phyloP scores from a whole-genome alignment of 2,888 invertebrate species.

The Cheiracanthium punctorium region DNA sequence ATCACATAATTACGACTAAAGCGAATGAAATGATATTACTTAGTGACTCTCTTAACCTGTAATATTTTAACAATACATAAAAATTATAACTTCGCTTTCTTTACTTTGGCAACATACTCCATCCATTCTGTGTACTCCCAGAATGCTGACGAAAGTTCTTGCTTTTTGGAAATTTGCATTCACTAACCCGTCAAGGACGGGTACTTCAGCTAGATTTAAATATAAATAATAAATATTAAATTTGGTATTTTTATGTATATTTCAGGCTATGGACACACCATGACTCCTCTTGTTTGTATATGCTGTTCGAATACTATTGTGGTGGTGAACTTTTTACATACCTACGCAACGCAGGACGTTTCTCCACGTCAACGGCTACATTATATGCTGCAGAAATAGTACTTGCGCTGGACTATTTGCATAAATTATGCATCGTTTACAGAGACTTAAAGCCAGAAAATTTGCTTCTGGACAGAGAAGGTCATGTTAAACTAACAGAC shows the following conservation, averaged over 20 bases:
- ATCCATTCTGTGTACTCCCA: too few relatives aligned
- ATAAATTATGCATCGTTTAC: slow-evolving; percentile 87
- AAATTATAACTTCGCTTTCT: too few relatives aligned
- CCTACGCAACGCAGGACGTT: slow-evolving; percentile 91
- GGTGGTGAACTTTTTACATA: slow-evolving; percentile 98
- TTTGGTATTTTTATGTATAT: slow-evolving; percentile 72
- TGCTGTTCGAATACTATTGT: slow-evolving; percentile 97
- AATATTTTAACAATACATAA: too few relatives aligned
- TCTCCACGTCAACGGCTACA: slow-evolving; percentile 85
- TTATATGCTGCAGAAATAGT: slow-evolving; percentile 97
- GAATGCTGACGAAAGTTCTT: too few relatives aligned
- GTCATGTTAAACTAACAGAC: slow-evolving; percentile 97
- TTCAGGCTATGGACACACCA: slow-evolving; percentile 93
- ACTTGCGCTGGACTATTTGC: slow-evolving; percentile 93
- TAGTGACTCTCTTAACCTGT: too few relatives aligned
- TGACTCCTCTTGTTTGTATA: slow-evolving; percentile 93
- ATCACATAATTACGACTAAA: too few relatives aligned
- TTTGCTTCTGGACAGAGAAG: slow-evolving; percentile 91
- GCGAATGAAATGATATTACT: too few relatives aligned
- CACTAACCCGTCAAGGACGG: too few relatives aligned
- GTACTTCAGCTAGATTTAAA: too few relatives aligned
- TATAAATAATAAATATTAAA: too few relatives aligned
- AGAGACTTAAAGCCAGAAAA: slow-evolving; percentile 96
- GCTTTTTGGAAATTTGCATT: too few relatives aligned
- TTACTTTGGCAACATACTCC: too few relatives aligned